Conservation (phyloP, 2,797 vertebrate genomes). For the Adrianichthys oophorus region DNA sequence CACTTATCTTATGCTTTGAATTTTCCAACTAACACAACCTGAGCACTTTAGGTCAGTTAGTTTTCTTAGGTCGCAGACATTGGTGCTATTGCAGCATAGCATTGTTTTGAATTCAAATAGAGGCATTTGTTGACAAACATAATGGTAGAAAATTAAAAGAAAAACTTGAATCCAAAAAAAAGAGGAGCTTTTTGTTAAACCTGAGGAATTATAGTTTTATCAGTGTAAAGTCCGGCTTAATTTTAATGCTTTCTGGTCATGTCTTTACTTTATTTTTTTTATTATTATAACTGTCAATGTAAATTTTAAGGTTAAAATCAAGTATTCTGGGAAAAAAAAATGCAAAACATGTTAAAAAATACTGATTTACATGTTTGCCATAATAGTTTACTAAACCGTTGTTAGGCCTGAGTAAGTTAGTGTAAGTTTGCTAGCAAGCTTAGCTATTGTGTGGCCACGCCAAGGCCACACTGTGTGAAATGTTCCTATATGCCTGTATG, state of each 20-base stretch:
- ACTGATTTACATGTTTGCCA: conserved; percentile 14
- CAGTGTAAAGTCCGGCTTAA: too few species aligned
- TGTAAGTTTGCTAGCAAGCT: conserved; percentile 50
- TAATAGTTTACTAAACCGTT: conserved; percentile 13
- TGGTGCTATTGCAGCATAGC: conserved; percentile 14
- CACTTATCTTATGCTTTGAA: conserved; percentile 36
- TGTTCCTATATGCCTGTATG: conserved; percentile 93
- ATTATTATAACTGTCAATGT: not conserved
- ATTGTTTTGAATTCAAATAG: not conserved
- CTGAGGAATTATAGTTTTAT: too few species aligned
- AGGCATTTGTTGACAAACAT: conserved; percentile 4
- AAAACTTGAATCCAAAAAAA: conserved; percentile 3
- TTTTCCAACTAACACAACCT: conserved; percentile 39
- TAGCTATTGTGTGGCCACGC: conserved; percentile 67
- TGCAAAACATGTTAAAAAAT: conserved; percentile 10
- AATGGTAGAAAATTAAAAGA: conserved; percentile 45
- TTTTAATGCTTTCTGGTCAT: too few species aligned
- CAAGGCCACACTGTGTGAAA: conserved; percentile 87
- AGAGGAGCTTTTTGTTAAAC: too few species aligned
- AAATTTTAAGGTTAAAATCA: conserved; percentile 1
- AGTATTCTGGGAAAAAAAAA: conserved; percentile 5
- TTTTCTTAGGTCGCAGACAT: conserved; percentile 21
- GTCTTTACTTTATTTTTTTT: too few species aligned
- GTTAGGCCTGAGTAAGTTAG: conserved; percentile 27
- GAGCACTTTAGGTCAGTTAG: conserved; percentile 34